These are phyloP conservation scores for Archilochus colubris DNA, from an alignment of 2,113 vertebrate species.

Conservation along the genomic window DNA sequence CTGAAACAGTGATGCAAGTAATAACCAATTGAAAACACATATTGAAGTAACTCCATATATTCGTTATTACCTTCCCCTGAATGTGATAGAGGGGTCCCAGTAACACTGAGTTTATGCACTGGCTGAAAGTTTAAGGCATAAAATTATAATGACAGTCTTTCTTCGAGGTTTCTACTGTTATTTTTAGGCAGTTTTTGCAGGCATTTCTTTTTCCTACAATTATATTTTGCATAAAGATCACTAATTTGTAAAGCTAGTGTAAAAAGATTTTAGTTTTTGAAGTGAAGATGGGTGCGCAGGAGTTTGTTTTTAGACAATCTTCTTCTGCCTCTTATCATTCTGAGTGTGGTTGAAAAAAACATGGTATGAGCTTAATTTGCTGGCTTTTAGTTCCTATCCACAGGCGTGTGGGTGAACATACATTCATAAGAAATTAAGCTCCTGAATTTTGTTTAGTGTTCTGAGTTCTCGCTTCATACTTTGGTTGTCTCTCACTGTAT, in stretches of 20 bases:
- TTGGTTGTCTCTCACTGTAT: background rate
- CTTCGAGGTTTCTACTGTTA: background rate
- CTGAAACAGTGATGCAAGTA: background rate
- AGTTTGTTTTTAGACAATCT: background rate
- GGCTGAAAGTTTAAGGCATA: background rate
- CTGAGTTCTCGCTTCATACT: background rate
- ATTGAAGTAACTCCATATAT: background rate
- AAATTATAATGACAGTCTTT: background rate
- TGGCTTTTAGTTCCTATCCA: background rate
- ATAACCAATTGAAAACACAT: background rate
- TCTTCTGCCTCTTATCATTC: background rate
- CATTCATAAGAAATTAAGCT: background rate
- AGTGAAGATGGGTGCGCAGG: background rate
- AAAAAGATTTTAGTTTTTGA: background rate
- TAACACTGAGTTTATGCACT: background rate
- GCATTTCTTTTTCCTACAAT: background rate
- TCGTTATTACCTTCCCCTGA: background rate
- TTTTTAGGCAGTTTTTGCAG: background rate
- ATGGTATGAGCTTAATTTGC: background rate
- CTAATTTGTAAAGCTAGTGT: background rate
- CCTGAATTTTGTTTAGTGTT: background rate
- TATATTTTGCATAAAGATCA: background rate
- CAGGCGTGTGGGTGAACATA: background rate
- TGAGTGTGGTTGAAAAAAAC: background rate
- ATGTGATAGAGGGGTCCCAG: background rate